Evolutionary conservation across 2,888 invertebrate species (phyloP).

Genomic region (Capitulum mitella): DNA sequence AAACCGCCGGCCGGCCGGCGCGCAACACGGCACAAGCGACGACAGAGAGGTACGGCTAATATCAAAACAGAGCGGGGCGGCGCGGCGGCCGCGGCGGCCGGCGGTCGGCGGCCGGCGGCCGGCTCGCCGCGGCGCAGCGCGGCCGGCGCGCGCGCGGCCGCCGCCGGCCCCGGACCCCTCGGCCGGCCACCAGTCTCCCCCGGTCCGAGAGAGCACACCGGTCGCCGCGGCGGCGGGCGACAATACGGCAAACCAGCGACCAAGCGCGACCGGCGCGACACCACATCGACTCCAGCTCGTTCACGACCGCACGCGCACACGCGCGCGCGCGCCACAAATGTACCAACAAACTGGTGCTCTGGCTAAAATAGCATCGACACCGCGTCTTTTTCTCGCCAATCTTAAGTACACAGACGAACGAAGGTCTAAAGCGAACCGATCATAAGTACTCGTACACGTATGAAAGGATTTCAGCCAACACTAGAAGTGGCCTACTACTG

Average conservation of each 20-base stretch:
- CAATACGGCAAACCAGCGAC: background rate
- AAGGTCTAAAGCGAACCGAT: conserved; percentile 1
- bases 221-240: no score
- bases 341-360: background rate
- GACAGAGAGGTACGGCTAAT: background rate
- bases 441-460: background rate
- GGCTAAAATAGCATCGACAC: background rate
- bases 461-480: conserved; percentile 10
- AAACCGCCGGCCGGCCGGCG: background rate
- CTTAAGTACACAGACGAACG: background rate
- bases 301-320: background rate
- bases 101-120: no score
- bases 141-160: no score
- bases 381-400: background rate
- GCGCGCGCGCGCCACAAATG: background rate
- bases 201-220: background rate
- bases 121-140: no score
- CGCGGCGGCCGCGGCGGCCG: background rate
- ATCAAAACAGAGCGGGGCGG: no score
- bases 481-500: background rate
- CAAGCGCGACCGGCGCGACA: background rate
- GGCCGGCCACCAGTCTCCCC: background rate
- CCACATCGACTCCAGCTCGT: background rate
- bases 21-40: background rate
- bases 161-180: background rate